Conservation (phyloP, 1,140 invertebrate species). For the Yoshiicerus persimilis region DNA sequence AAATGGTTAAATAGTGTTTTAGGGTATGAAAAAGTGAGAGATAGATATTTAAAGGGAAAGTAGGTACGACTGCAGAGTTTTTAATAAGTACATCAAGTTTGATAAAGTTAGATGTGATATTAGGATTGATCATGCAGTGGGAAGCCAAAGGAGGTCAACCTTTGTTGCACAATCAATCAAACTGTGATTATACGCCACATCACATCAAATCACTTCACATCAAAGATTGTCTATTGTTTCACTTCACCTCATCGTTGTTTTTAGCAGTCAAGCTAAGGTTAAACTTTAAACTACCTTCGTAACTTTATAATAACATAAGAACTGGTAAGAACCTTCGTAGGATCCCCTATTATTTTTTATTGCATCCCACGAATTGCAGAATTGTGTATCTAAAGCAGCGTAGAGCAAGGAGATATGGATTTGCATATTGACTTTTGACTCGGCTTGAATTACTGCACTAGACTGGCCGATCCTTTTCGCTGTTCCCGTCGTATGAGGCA, state of each 20-base stretch:
- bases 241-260: not conserved
- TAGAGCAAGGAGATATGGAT: not conserved
- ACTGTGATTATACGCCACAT: not conserved
- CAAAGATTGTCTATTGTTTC: not conserved
- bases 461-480: not conserved
- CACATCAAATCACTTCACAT: not conserved
- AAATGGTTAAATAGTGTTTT: too few relatives aligned
- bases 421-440: not conserved
- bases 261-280: not conserved
- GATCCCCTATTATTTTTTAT: not conserved
- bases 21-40: too few relatives aligned
- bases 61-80: not conserved
- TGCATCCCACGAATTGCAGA: not conserved
- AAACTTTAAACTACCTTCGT: not conserved
- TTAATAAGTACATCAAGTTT: not conserved
- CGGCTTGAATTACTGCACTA: not conserved
- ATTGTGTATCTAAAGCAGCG: not conserved
- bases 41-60: too few relatives aligned
- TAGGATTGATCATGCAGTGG: not conserved
- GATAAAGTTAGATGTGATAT: not conserved
- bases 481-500: not conserved
- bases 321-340: too few relatives aligned
- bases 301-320: too few relatives aligned
- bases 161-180: slow-evolving; percentile 24
- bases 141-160: slow-evolving; percentile 19